Evolutionary conservation across 2,888 invertebrate species (phyloP), one percentile per base, ranked within the genome.

Genomic region (Metellina segmentata): DNA sequence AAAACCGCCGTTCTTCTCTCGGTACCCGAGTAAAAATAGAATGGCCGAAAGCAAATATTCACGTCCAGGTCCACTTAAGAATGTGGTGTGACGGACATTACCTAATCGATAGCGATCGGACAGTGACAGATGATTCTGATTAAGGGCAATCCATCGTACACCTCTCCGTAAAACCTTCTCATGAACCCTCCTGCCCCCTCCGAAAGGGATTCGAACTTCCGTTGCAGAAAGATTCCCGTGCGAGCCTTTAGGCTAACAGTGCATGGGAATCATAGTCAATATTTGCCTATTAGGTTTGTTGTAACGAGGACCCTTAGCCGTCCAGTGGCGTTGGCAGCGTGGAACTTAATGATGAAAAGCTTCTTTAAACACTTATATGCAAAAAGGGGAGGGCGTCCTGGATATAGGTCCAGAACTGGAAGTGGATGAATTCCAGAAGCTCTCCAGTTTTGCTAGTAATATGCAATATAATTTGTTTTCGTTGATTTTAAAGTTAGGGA

Each of bases 81-180:
- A 90, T 90, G 87, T 81, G 53, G 74, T 9, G 48, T 74, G 88
- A 81, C 87, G 83, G 91, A 91, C 82, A 91, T 70, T 53, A 34
- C 34, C 77, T 72, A 83, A 91, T 91, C 91, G 91, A 91, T 83
- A 72, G 49, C 82, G 77, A 83, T 86, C 77, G 86, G 91, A 91
- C 91, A 91, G 82, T 87, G 91, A 91, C 91, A 91, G 91, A 91
- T 91, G 91, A 91, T 91, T 91, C 91, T 91, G 91, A 91, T 91
- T 91, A 91, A 91, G 91, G 91, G 72, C 91, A 91, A 91, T 91
- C 91, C 91, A 91, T 91, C 91, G 78, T 85, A 49, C 70, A 77
- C 72, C 78, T 52, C 52, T 70, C 70, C 82, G 72, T n/a, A 20
- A 79, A 74, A 13, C 77, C 72, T 61, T 51, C 52, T 48, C 69